phyloP scores from a whole-genome alignment of 2,113 vertebrate species.

The Ageneiosus marmoratus region DNA sequence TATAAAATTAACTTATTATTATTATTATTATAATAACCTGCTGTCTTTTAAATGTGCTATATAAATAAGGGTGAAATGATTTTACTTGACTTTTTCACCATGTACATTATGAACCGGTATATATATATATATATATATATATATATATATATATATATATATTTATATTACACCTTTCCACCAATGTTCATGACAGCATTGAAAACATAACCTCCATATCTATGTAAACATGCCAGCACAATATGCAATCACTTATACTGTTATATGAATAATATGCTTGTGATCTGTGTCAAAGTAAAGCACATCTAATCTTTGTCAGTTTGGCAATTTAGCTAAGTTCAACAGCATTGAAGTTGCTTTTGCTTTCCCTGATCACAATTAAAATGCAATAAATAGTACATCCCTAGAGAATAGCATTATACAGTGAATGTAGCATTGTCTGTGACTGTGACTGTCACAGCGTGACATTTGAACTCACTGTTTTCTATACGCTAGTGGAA shows the following conservation, averaged over 20 bases:
- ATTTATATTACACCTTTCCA: no score
- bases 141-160: background rate
- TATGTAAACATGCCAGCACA: background rate
- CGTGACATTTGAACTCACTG: slow-evolving; percentile 8
- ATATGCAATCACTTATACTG: background rate
- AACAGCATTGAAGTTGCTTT: background rate
- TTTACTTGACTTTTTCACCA: background rate
- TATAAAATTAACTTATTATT: no score
- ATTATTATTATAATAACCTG: no score
- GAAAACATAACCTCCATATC: no score
- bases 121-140: no score
- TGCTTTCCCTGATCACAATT: background rate
- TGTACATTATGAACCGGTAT: background rate
- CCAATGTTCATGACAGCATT: no score
- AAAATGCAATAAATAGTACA: background rate
- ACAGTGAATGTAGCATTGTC: background rate
- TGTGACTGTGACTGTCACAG: background rate
- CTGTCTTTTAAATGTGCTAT: no score
- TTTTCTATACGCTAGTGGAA: slow-evolving; percentile 26
- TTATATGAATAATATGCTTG: background rate
- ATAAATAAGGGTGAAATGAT: no score
- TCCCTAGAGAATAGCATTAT: background rate
- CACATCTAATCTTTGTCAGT: background rate
- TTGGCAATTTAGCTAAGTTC: background rate
- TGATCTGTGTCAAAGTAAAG: background rate